Evolutionary conservation across 1,140 invertebrate species (phyloP).

Genomic region (Macrotrachela quadricornifera): DNA sequence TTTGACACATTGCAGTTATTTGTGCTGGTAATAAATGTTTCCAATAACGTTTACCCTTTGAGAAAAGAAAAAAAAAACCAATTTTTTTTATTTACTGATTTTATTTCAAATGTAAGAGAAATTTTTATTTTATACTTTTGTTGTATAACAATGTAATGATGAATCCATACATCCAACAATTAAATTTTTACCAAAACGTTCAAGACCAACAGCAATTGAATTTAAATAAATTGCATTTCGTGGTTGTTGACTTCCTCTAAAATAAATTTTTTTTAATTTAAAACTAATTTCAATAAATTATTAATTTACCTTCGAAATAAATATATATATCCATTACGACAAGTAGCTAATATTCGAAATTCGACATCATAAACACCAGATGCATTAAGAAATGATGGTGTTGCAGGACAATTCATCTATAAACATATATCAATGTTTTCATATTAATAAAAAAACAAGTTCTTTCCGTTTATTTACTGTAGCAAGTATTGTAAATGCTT

Average conservation of each 20-base stretch:
- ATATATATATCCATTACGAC: constrained; percentile 59
- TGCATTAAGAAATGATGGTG: constrained; percentile 49
- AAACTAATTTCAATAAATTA: neutral
- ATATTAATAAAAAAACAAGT: neutral
- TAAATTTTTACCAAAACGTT: constrained; percentile 48
- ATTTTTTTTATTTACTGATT: neutral
- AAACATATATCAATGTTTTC: neutral
- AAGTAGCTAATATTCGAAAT: constrained; percentile 57
- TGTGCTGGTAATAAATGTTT: constrained; percentile 43
- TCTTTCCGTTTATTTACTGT: constrained; percentile 21
- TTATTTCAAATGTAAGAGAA: neutral
- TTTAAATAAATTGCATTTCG: constrained; percentile 37
- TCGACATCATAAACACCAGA: constrained; percentile 70
- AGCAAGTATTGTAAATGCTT: constrained; percentile 50
- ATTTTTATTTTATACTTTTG: constrained; percentile 39
- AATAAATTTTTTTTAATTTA: neutral
- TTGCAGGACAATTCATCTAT: constrained; percentile 34
- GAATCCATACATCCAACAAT: constrained; percentile 59
- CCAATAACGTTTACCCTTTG: constrained; percentile 51
- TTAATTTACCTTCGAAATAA: constrained; percentile 28
- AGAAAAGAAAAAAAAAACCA: no score
- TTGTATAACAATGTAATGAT: constrained; percentile 51
- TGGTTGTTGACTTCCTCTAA: neutral
- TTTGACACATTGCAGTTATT: constrained; percentile 48
- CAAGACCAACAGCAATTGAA: constrained; percentile 52